Evolutionary conservation across 1,140 invertebrate genomes (phyloP).

Genomic region (Apocrypta bakeri): DNA sequence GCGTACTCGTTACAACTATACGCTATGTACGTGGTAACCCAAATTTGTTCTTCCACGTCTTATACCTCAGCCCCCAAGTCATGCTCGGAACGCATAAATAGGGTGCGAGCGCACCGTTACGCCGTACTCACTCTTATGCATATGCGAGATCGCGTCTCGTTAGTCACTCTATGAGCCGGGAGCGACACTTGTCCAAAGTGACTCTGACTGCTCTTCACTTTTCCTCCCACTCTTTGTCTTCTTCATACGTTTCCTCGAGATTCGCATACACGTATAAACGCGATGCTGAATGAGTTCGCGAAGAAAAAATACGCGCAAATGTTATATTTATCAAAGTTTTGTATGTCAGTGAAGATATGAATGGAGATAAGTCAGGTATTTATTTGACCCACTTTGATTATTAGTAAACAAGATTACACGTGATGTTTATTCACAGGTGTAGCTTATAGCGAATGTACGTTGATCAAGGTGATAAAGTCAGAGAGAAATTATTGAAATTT

Average conservation of each 20-base stretch:
- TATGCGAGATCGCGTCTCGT: constrained; percentile 25
- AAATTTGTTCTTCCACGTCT: constrained; percentile 22
- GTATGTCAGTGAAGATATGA: background rate
- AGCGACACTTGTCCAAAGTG: constrained; percentile 5
- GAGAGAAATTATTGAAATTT: no score
- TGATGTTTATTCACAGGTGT: no score
- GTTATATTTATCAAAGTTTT: background rate
- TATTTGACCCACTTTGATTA: background rate
- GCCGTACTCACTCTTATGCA: background rate
- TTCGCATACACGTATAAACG: background rate
- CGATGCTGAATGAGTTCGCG: background rate
- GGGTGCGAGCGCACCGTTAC: background rate
- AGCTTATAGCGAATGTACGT: no score
- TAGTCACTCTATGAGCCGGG: constrained; percentile 23
- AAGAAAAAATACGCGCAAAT: background rate
- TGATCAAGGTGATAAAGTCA: no score
- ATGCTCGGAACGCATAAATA: constrained; percentile 13
- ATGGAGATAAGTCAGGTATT: background rate
- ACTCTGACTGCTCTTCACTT: constrained; percentile 1
- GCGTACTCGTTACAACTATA: background rate
- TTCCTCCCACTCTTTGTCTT: background rate
- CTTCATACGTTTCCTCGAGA: background rate
- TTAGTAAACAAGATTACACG: no score
- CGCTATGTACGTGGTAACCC: background rate
- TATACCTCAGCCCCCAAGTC: background rate